Conservation (phyloP, 2,113 vertebrate genomes). For the Macquaria australasica region DNA sequence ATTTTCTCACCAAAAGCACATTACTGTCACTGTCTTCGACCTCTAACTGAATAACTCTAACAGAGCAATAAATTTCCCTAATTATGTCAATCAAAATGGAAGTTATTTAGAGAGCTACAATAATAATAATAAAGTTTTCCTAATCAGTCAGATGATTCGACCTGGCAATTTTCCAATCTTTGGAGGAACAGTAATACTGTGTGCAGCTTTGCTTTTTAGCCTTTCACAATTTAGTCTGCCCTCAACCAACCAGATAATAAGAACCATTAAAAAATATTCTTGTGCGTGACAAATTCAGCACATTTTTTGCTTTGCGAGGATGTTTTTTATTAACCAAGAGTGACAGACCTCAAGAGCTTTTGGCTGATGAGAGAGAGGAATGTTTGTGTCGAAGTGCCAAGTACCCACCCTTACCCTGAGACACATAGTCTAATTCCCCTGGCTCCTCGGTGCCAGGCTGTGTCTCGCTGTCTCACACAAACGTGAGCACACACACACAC, state of each 20-base stretch:
- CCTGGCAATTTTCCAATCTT: not conserved
- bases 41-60: not conserved
- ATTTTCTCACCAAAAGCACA: not conserved
- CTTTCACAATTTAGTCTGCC: not conserved
- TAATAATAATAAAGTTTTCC: not conserved
- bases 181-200: not conserved
- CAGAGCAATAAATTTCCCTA: not conserved
- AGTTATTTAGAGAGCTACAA: not conserved
- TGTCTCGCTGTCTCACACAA: slow-evolving; percentile 49
- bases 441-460: slow-evolving; percentile 74
- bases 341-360: slow-evolving; percentile 69
- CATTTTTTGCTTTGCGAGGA: slow-evolving; percentile 30
- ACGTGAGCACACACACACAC: slow-evolving; percentile 24
- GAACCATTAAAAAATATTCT: not conserved
- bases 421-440: slow-evolving; percentile 63
- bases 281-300: slow-evolving; percentile 54
- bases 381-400: slow-evolving; percentile 76
- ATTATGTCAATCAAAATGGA: not conserved
- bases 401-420: slow-evolving; percentile 76
- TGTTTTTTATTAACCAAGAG: slow-evolving; percentile 62
- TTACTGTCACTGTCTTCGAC: not conserved
- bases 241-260: not conserved
- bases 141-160: not conserved
- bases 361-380: slow-evolving; percentile 69
- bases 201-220: not conserved